phyloP scores from a whole-genome alignment of 2,113 vertebrate species.

The Lampris incognitus region DNA sequence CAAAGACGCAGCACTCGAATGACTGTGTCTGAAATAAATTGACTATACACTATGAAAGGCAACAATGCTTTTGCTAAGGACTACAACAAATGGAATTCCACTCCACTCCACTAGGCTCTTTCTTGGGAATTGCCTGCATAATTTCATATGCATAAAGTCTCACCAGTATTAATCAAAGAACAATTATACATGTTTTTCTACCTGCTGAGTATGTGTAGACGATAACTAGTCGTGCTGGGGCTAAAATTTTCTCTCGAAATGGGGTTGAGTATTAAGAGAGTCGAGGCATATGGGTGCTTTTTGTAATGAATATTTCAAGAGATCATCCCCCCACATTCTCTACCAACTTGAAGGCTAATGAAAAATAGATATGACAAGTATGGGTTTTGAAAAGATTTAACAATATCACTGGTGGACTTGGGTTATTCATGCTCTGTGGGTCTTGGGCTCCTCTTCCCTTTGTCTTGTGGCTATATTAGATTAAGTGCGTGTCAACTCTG shows the following conservation, averaged over 20 bases:
- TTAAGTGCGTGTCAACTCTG: constrained; percentile 12
- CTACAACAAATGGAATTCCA: constrained; percentile 14
- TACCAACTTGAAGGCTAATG: constrained; percentile 63
- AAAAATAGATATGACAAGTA: constrained; percentile 66
- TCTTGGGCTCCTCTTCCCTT: constrained; percentile 24
- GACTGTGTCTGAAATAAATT: constrained; percentile 29
- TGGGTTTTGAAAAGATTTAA: constrained; percentile 55
- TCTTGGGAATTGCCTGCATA: constrained; percentile 8
- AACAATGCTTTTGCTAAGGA: constrained; percentile 4
- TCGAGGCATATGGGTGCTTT: constrained; percentile 38
- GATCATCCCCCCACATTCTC: constrained; percentile 51
- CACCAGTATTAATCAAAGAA: not conserved
- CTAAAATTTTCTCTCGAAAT: constrained; percentile 26
- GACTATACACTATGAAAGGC: constrained; percentile 10
- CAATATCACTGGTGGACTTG: constrained; percentile 28
- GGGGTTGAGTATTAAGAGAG: constrained; percentile 40
- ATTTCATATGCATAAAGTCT: constrained; percentile 5
- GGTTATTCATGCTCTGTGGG: not conserved
- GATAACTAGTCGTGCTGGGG: not conserved
- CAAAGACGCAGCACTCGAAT: constrained; percentile 13
- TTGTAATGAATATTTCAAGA: constrained; percentile 68
- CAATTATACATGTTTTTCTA: not conserved
- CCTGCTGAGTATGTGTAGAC: not conserved
- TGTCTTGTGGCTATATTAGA: not conserved
- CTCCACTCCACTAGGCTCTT: constrained; percentile 16